Conservation (phyloP, 2,113 vertebrate species). For the Bos javanicus region DNA sequence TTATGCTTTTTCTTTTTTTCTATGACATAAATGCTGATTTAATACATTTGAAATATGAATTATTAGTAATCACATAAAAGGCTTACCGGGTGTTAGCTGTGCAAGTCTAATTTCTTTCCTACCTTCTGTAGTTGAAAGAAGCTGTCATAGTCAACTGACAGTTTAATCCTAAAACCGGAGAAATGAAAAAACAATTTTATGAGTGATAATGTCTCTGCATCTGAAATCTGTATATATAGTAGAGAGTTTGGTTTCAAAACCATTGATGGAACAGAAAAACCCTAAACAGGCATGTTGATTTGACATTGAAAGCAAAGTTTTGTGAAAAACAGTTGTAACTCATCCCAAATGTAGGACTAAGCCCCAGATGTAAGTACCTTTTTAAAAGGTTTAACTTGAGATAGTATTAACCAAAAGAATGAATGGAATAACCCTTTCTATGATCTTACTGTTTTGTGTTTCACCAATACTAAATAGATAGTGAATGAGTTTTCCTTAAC, state of each 20-base stretch:
- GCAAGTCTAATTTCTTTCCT: background rate
- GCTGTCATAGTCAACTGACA: background rate
- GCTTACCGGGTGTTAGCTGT: background rate
- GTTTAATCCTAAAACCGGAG: background rate
- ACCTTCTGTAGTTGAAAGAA: background rate
- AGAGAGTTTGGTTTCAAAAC: slow-evolving; percentile 40
- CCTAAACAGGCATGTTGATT: background rate
- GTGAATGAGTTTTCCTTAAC: background rate
- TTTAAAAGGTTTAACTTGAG: slow-evolving; percentile 29
- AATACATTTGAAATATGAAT: background rate
- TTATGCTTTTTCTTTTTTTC: background rate
- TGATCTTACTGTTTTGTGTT: background rate
- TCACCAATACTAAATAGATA: background rate
- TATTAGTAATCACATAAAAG: background rate
- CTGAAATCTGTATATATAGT: background rate
- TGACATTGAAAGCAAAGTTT: background rate
- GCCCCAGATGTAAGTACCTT: background rate
- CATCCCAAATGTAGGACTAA: background rate
- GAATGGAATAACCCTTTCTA: background rate
- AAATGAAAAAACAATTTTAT: background rate
- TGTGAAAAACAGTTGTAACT: background rate
- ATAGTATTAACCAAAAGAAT: slow-evolving; percentile 21
- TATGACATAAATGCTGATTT: background rate
- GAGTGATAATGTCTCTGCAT: background rate
- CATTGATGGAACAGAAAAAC: background rate